Evolutionary conservation across 2,113 vertebrate species (phyloP).

Genomic region (Apteryx owenii): DNA sequence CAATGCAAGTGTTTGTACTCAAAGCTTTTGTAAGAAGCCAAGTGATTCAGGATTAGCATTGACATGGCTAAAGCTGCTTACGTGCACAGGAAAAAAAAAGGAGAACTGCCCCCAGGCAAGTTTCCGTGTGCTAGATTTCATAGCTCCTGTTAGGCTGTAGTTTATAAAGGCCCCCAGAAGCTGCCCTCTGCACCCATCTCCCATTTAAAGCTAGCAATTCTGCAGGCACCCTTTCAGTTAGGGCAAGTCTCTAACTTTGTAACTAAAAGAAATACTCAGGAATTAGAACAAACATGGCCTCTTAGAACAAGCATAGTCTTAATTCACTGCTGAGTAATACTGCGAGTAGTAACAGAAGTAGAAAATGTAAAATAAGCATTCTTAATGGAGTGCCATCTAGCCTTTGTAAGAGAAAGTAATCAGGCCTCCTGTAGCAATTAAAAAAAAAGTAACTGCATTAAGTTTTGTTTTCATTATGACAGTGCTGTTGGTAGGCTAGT

Average conservation of each 20-base stretch:
- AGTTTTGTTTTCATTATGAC: conserved; percentile 38
- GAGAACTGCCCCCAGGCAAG: background rate
- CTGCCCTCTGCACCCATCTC: background rate
- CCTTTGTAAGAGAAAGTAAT: background rate
- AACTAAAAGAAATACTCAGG: background rate
- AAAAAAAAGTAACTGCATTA: background rate
- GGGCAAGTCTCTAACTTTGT: conserved; percentile 1
- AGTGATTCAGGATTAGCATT: background rate
- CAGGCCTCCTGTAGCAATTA: conserved; percentile 31
- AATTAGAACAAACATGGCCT: background rate
- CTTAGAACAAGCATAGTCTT: background rate
- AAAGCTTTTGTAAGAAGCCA: background rate
- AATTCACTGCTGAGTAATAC: background rate
- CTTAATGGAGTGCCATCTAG: background rate
- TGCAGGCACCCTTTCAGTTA: background rate
- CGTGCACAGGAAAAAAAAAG: background rate
- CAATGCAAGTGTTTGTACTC: background rate
- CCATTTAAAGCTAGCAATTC: background rate
- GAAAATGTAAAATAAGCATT: background rate
- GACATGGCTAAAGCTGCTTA: background rate
- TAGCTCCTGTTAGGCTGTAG: background rate
- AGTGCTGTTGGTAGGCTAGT: conserved; percentile 4
- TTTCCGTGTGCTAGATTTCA: background rate
- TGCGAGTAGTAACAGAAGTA: background rate
- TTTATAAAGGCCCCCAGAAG: background rate